These are phyloP conservation scores for Gryon sp. DNA, from an alignment of 1,140 invertebrate genomes.

Conservation along the genomic window DNA sequence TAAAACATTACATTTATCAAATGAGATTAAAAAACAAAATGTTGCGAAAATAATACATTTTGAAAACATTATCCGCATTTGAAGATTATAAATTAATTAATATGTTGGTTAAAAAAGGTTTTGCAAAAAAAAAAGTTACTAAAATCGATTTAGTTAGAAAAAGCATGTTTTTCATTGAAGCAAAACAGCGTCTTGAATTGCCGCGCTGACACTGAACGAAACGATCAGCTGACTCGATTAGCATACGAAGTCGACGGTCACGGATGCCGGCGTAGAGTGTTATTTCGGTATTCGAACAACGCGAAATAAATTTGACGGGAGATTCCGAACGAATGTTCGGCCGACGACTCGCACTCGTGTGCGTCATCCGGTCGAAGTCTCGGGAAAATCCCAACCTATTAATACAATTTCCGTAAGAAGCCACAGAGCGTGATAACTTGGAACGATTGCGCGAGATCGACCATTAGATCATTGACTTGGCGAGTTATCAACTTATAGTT, in stretches of 20 bases:
- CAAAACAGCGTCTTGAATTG: slow-evolving; percentile 6
- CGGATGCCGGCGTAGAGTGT: slow-evolving; percentile 2
- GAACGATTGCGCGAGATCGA: slow-evolving; percentile 8
- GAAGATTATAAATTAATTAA: too few species aligned
- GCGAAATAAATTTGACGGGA: slow-evolving; percentile 7
- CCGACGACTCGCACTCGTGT: neutral
- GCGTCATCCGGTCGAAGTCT: slow-evolving; percentile 7
- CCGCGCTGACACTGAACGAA: slow-evolving; percentile 1
- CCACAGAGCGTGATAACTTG: slow-evolving; percentile 8
- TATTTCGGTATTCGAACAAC: slow-evolving; percentile 21
- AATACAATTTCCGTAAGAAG: slow-evolving; percentile 12
- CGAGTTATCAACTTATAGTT: too few species aligned
- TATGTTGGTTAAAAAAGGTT: too few species aligned
- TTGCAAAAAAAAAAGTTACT: neutral
- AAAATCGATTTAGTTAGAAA: neutral
- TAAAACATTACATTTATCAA: too few species aligned
- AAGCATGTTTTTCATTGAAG: slow-evolving; percentile 2
- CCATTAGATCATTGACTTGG: too few species aligned
- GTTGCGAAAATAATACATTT: too few species aligned
- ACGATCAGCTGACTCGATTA: slow-evolving; percentile 29
- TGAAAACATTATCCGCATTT: too few species aligned
- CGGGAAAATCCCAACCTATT: slow-evolving; percentile 9
- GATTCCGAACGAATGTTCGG: slow-evolving; percentile 4
- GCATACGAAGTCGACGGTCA: neutral
- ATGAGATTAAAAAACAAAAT: too few species aligned